phyloP scores from a whole-genome alignment of 30 jellyfish, hydroid and myxozoan species.

The Hydractinia symbiolongicarpus region DNA sequence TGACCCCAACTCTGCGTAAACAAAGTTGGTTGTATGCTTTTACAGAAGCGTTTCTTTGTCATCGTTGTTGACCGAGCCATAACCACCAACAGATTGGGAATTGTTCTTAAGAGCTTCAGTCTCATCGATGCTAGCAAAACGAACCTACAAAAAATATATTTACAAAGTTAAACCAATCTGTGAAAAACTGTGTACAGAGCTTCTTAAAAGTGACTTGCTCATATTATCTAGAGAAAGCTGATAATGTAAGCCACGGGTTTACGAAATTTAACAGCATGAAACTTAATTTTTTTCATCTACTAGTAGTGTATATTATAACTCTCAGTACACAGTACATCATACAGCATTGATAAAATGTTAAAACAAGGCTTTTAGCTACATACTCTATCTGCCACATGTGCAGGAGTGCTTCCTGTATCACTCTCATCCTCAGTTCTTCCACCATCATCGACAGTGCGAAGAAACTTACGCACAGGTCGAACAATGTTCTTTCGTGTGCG shows the following conservation, averaged over 20 bases:
- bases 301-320: too few relatives aligned
- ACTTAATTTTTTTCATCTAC: too few relatives aligned
- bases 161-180: too few relatives aligned
- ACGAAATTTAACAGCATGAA: too few relatives aligned
- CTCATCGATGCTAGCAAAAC: slow-evolving; percentile 30
- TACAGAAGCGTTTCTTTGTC: slow-evolving; percentile 4
- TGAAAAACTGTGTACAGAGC: too few relatives aligned
- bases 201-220: too few relatives aligned
- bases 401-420: slow-evolving; percentile 37
- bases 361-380: neutral
- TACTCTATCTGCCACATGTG: slow-evolving; percentile 37
- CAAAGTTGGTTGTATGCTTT: neutral
- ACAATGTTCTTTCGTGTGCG: slow-evolving; percentile 74
- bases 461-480: slow-evolving; percentile 90
- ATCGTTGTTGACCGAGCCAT: neutral
- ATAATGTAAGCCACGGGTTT: too few relatives aligned
- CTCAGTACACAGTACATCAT: too few relatives aligned
- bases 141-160: slow-evolving; percentile 25
- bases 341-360: neutral
- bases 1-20: too few relatives aligned
- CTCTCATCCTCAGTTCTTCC: slow-evolving; percentile 39
- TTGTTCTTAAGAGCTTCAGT: slow-evolving; percentile 10
- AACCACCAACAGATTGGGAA: neutral
- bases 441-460: slow-evolving; percentile 65
- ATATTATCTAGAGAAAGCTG: too few relatives aligned